phyloP scores from a whole-genome alignment of 2,113 vertebrate species.

The Charadrius vociferus region DNA sequence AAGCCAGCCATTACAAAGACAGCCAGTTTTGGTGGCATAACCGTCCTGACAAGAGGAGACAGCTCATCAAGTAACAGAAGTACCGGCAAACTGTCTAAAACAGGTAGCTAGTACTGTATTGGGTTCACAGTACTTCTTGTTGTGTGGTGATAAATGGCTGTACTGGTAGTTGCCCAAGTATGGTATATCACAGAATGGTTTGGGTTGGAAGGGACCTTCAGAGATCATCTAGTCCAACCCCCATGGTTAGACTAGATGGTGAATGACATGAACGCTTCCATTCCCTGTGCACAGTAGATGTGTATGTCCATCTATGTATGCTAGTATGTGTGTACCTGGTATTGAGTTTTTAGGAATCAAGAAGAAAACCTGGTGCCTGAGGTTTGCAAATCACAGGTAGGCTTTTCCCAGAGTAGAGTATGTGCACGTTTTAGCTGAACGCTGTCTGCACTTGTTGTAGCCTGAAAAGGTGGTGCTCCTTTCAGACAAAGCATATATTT shows the following conservation, averaged over 20 bases:
- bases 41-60: slow-evolving; percentile 80
- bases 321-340: neutral
- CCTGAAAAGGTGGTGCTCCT: neutral
- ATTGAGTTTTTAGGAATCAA: neutral
- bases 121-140: neutral
- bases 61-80: slow-evolving; percentile 80
- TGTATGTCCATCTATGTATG: fast-evolving
- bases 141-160: neutral
- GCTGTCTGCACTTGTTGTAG: neutral
- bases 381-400: neutral
- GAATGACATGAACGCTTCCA: neutral
- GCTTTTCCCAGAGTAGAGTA: neutral
- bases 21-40: slow-evolving; percentile 83
- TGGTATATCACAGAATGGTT: neutral
- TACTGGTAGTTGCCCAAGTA: neutral
- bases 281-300: neutral
- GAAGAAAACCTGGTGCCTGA: neutral
- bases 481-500: neutral
- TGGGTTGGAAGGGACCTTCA: neutral
- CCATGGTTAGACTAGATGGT: neutral
- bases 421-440: fast-evolving
- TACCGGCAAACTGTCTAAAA: slow-evolving; percentile 84
- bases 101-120: slow-evolving; percentile 80
- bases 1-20: slow-evolving; percentile 85
- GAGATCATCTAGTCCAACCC: neutral